Evolutionary conservation across 2,888 invertebrate genomes (phyloP).

Genomic region (Epistrophella euchroma): DNA sequence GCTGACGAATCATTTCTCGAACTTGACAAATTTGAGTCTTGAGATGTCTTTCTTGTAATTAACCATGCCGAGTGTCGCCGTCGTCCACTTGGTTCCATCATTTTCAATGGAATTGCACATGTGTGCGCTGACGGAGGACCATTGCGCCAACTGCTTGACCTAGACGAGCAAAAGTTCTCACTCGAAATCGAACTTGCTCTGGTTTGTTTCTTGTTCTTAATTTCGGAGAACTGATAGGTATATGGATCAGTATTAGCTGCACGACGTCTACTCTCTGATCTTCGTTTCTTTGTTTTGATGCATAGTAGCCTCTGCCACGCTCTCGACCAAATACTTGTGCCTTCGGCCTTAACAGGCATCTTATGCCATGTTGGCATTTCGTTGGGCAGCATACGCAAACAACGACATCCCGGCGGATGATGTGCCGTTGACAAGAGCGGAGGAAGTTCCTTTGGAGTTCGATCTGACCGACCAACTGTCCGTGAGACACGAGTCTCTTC

Average conservation of each 20-base stretch:
- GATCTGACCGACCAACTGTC: conserved; percentile 84
- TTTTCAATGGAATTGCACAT: conserved; percentile 90
- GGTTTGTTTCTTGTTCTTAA: conserved; percentile 89
- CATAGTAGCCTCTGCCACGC: conserved; percentile 84
- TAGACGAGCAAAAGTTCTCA: conserved; percentile 94
- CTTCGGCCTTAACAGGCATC: conserved; percentile 78
- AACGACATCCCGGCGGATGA: conserved; percentile 84
- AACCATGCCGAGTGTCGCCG: conserved; percentile 94
- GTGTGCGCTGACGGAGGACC: conserved; percentile 87
- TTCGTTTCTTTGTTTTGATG: conserved; percentile 77
- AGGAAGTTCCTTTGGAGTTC: conserved; percentile 90
- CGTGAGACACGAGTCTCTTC: conserved; percentile 93
- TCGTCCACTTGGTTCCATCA: conserved; percentile 88
- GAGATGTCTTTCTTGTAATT: conserved; percentile 95
- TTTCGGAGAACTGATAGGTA: conserved; percentile 90
- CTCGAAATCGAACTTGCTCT: conserved; percentile 93
- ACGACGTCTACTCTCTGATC: conserved; percentile 81
- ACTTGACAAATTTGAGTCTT: conserved; percentile 95
- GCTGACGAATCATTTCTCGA: conserved; percentile 96
- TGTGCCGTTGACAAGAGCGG: conserved; percentile 83
- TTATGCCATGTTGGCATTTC: conserved; percentile 83
- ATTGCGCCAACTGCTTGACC: conserved; percentile 94
- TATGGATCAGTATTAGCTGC: conserved; percentile 87
- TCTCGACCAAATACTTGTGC: conserved; percentile 79
- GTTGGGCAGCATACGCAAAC: conserved; percentile 84